phyloP scores from a whole-genome alignment of 1,140 invertebrate species.

The Macrostomum lignano region DNA sequence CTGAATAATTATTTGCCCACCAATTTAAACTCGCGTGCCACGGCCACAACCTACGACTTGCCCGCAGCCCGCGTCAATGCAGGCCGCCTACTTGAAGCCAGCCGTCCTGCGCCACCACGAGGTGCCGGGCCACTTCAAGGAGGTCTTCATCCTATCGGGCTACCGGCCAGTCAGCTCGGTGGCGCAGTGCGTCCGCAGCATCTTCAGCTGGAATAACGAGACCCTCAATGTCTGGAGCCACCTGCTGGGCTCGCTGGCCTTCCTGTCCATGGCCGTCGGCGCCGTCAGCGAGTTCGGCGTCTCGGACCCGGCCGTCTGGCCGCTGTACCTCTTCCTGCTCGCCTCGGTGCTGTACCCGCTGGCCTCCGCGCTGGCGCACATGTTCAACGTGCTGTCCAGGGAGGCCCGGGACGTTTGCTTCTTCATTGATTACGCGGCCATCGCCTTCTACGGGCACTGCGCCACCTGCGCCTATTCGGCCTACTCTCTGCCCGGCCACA shows the following conservation, averaged over 20 bases:
- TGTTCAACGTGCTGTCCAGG: conserved; percentile 29
- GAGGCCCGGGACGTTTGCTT: conserved; percentile 29
- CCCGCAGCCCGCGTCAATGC: no score
- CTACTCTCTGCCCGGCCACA: conserved; percentile 27
- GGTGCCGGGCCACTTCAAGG: conserved; percentile 26
- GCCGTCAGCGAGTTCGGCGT: no score
- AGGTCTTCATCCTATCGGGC: conserved; percentile 28
- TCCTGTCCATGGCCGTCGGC: no score
- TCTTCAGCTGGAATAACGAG: conserved; percentile 31
- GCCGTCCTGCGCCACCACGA: no score
- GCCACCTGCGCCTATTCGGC: conserved; percentile 24
- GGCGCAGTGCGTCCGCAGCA: conserved; percentile 23
- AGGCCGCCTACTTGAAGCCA: no score
- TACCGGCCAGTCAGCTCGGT: conserved; percentile 28
- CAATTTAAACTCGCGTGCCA: no score
- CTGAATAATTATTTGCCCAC: no score
- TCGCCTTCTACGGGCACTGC: conserved; percentile 27
- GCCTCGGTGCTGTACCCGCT: no score
- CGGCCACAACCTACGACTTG: no score
- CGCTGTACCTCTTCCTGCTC: no score
- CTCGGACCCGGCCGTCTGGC: no score
- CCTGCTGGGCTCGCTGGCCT: no score
- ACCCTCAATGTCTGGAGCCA: conserved; percentile 33
- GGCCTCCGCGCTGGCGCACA: conserved; percentile 28
- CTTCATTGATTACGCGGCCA: conserved; percentile 29